Evolutionary conservation across 2,113 vertebrate species (phyloP).

Genomic region (Marmota monax): DNA sequence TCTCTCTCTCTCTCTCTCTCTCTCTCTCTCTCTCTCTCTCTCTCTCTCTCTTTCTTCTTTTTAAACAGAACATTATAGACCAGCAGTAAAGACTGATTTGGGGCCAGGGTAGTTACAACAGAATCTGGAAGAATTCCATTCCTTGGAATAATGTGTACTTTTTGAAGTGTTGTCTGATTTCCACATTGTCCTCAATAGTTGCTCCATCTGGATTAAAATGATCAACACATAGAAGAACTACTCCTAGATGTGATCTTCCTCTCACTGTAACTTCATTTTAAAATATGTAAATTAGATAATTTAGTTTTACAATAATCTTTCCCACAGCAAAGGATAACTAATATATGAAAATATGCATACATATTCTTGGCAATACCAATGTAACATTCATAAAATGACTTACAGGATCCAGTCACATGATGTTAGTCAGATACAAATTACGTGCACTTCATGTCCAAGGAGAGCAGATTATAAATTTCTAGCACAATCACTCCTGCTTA

Average conservation of each 20-base stretch:
- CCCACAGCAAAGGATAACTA: background rate
- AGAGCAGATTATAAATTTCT: background rate
- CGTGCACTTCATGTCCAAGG: background rate
- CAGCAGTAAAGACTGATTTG: conserved; percentile 7
- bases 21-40: background rate
- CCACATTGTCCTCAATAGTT: background rate
- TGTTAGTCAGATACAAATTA: background rate
- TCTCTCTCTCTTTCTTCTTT: background rate
- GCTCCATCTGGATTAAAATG: conserved; percentile 3
- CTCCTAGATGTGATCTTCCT: conserved; percentile 25
- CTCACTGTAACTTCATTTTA: conserved; percentile 38
- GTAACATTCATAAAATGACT: background rate
- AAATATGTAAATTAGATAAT: conserved; percentile 43
- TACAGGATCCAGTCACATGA: background rate
- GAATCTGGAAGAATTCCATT: conserved; percentile 21
- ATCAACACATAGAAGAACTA: background rate
- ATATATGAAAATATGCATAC: conserved; percentile 8
- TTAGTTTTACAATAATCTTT: conserved; percentile 64
- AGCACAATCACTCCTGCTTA: background rate
- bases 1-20: background rate
- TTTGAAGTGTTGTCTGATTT: conserved; percentile 37
- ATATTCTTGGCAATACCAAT: conserved; percentile 6
- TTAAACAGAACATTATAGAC: background rate
- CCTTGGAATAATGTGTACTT: conserved; percentile 15
- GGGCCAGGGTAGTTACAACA: background rate